Percentiles rank a stretch among this genome's conserved stretches.
Conservation (phyloP, 2,113 vertebrate species). For the Okapia johnstoni region DNA sequence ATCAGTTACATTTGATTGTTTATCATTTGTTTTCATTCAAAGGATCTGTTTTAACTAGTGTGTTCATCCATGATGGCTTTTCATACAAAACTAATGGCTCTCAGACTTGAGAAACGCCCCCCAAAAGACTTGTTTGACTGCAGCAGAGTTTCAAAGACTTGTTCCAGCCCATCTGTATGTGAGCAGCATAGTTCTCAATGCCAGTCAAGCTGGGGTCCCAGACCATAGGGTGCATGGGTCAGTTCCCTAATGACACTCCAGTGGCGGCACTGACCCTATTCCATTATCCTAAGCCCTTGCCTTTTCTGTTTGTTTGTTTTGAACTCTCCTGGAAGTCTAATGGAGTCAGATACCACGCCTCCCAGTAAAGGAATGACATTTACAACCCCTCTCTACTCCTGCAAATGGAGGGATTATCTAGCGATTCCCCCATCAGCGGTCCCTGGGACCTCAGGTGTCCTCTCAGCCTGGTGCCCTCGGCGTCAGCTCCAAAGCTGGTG, state of each 20-base stretch:
- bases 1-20: not conserved
- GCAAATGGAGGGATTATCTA: constrained; percentile 45
- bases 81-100: not conserved
- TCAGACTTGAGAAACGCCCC: not conserved
- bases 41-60: not conserved
- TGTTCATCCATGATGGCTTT: not conserved
- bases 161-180: not conserved
- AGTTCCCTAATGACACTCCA: not conserved
- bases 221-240: not conserved
- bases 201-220: not conserved
- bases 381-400: constrained; percentile 25
- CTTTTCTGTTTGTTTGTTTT: constrained; percentile 66
- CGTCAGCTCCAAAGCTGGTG: not conserved
- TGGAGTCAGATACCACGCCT: constrained; percentile 34
- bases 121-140: not conserved
- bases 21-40: not conserved
- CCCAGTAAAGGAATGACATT: constrained; percentile 49
- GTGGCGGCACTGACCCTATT: not conserved
- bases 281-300: constrained; percentile 58
- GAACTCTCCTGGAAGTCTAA: constrained; percentile 25
- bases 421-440: not conserved
- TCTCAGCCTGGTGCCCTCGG: not conserved
- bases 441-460: not conserved
- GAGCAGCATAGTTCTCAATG: not conserved
- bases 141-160: not conserved